phyloP scores from a whole-genome alignment of 2,797 vertebrate species.

The Stomatorhinus walkeri region DNA sequence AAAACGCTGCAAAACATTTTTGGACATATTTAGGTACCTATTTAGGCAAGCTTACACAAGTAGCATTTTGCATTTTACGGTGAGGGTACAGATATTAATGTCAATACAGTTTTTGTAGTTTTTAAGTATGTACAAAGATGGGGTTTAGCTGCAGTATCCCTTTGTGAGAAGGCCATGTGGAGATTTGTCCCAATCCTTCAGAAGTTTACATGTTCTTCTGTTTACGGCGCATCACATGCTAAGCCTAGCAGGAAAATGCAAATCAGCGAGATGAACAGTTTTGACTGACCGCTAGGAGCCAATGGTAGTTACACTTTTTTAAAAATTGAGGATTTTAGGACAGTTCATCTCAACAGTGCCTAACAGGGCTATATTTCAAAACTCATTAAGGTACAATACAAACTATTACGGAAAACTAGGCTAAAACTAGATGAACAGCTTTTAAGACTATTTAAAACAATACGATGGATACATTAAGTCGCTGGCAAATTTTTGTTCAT shows the following conservation, averaged over 20 bases:
- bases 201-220: slow-evolving; percentile 32
- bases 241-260: slow-evolving; percentile 36
- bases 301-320: slow-evolving; percentile 41
- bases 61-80: slow-evolving; percentile 93
- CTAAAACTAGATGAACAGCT: slow-evolving; percentile 76
- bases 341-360: slow-evolving; percentile 90
- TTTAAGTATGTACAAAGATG: slow-evolving; percentile 88
- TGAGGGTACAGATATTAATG: slow-evolving; percentile 88
- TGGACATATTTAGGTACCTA: slow-evolving; percentile 97
- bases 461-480: slow-evolving; percentile 53
- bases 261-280: slow-evolving; percentile 37
- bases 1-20: slow-evolving; percentile 96
- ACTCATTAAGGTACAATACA: slow-evolving; percentile 72
- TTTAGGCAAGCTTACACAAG: slow-evolving; percentile 99
- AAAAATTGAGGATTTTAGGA: slow-evolving; percentile 74
- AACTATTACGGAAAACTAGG: slow-evolving; percentile 59
- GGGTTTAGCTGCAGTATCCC: slow-evolving; percentile 94
- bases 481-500: slow-evolving; percentile 55
- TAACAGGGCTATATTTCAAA: slow-evolving; percentile 98
- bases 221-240: slow-evolving; percentile 46
- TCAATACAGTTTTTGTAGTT: slow-evolving; percentile 74
- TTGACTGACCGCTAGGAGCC: slow-evolving; percentile 45
- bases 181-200: slow-evolving; percentile 76
- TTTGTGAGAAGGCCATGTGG: slow-evolving; percentile 84
- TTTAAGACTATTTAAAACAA: slow-evolving; percentile 89